Conservation (phyloP, 2,888 invertebrate genomes). For the Homarus gammarus region DNA sequence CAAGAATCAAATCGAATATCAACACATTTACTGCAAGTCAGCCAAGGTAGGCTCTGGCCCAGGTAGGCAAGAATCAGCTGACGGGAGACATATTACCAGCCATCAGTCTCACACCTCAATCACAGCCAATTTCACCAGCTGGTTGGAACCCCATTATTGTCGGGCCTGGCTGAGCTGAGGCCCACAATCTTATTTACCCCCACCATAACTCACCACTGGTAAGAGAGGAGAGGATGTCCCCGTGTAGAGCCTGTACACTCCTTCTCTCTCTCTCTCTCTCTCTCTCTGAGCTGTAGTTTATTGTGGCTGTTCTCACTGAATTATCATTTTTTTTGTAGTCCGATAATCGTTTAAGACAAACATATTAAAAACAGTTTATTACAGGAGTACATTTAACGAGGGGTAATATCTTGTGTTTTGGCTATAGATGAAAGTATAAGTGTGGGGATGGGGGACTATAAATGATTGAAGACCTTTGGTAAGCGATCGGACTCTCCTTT, state of each 20-base stretch:
- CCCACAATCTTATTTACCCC: background rate
- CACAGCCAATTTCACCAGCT: background rate
- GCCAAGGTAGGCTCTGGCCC: no score
- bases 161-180: background rate
- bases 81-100: background rate
- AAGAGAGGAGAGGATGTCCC: no score
- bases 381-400: background rate
- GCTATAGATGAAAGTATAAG: background rate
- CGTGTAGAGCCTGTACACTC: no score
- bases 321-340: background rate
- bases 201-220: background rate
- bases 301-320: background rate
- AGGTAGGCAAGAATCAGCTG: no score
- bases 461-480: background rate
- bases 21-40: no score
- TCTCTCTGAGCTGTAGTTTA: background rate
- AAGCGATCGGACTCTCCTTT: background rate
- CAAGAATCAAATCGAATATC: no score
- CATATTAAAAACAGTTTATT: no score
- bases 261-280: background rate
- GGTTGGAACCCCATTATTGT: background rate
- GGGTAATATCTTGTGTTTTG: no score
- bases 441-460: background rate
- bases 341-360: no score
- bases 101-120: background rate